A percentile compares a stretch with the other conserved stretches of the same genome.
These are phyloP conservation scores for Lordiphosa clarofinis DNA, from an alignment of 1,140 invertebrate species.

Conservation along the genomic window DNA sequence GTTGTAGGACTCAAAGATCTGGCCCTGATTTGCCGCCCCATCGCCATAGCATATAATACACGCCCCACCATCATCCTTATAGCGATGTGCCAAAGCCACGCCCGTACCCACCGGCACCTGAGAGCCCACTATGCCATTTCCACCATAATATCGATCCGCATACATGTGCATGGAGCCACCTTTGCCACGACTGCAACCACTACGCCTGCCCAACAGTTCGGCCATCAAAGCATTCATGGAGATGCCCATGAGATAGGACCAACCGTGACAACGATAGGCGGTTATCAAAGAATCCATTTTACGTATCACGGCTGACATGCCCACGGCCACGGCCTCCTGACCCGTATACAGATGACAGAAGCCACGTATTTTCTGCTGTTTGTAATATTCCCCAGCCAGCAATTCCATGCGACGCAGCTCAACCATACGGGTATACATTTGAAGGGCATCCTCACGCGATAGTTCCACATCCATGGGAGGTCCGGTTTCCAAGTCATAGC, in stretches of 20 bases:
- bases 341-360: constrained; percentile 92
- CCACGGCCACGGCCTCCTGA: constrained; percentile 83
- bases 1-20: constrained; percentile 89
- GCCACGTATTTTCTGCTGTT: constrained; percentile 88
- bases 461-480: constrained; percentile 84
- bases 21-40: constrained; percentile 97
- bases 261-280: constrained; percentile 85
- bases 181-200: constrained; percentile 87
- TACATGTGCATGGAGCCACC: constrained; percentile 85
- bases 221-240: constrained; percentile 87
- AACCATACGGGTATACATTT: constrained; percentile 85
- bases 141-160: constrained; percentile 86
- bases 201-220: constrained; percentile 90
- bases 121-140: constrained; percentile 99
- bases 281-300: constrained; percentile 87
- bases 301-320: constrained; percentile 84
- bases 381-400: constrained; percentile 86
- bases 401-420: constrained; percentile 86
- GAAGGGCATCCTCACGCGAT: constrained; percentile 84
- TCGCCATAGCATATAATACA: constrained; percentile 95
- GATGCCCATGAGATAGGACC: constrained; percentile 89
- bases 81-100: constrained; percentile 94
- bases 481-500: constrained; percentile 92
- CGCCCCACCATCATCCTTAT: constrained; percentile 88
- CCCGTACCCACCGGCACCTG: constrained; percentile 97